Conservation (phyloP, 2,888 invertebrate species). For the Lasioglossum leucozonium region DNA sequence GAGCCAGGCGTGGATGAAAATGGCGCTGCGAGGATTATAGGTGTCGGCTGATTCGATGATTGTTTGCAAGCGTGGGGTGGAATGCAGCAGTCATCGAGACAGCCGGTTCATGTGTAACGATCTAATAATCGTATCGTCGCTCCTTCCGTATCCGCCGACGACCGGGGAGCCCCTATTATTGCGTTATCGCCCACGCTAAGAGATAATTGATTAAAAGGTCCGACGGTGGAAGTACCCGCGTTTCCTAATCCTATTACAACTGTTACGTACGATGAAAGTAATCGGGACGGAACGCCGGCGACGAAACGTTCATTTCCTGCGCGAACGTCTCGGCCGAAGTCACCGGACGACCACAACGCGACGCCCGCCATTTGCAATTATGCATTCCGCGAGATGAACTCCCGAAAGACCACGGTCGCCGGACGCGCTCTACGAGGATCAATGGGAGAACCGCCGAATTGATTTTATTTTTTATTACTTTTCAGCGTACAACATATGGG, state of each 20-base stretch:
- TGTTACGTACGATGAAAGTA: conserved; percentile 11
- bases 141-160: conserved; percentile 16
- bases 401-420: not conserved
- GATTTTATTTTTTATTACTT: conserved; percentile 45
- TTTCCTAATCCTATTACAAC: conserved; percentile 15
- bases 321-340: not conserved
- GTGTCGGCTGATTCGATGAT: not conserved
- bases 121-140: conserved; percentile 9
- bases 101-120: not conserved
- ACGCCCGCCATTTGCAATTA: not conserved
- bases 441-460: not conserved
- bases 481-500: conserved; percentile 79
- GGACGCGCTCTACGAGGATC: not conserved
- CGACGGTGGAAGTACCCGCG: not conserved
- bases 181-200: conserved; percentile 19
- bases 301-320: not conserved
- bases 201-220: conserved; percentile 31
- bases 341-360: not conserved
- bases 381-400: not conserved
- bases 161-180: conserved; percentile 16
- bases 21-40: not conserved
- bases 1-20: not conserved
- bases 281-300: not conserved
- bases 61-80: not conserved
- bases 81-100: not conserved